Evolutionary conservation across 2,797 vertebrate species (phyloP), one percentile per base, ranked within the genome.

Genomic region (Phoxinus dragarum): DNA sequence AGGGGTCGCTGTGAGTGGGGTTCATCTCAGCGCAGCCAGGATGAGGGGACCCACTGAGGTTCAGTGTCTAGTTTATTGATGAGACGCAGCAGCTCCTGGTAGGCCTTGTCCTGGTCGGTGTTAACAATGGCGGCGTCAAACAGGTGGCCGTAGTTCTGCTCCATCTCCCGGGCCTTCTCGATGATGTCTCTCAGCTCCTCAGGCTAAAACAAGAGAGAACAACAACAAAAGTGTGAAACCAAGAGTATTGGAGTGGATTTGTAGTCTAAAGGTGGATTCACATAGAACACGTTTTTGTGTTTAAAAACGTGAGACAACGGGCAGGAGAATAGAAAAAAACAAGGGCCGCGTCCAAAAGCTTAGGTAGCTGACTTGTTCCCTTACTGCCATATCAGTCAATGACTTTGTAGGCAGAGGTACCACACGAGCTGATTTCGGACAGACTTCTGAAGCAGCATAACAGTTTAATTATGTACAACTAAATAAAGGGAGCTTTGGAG

Each of bases 31-130:
- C 97, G 97, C 80, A 99, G 94, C 98, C 98, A 99, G 80, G 97
- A 97, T 73, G 96, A 96, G 23, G 98, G 98, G 71, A 99, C 98
- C 98, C 98, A 99, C 94, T 99, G 98, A 38, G 98, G 98, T 87
- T 99, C 98, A 23, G 98, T 99, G 93, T 99, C 98, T 84, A 99
- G 96, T 94, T 98, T 99, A 94, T 99, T 98, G 93, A 99, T 98
- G 92, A 99, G 94, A 72, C 98, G 95, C 66, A 98, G 96, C 88
- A 99, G 94, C 92, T 99, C 98, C 42, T 93, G 95, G 93, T 94
- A 97, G 0, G 97, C 97, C 92, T 98, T 99, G 91, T 99, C 98
- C 84, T 96, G 96, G 92, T 99, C 98, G 0, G 95, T 95, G 95
- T 99, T 99, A 84, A 99, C 97, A 84, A 99, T 96, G 87, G 98